Percentiles rank a stretch among this genome's conserved stretches.
Conservation (phyloP, 2,797 vertebrate species). For the Anguilla anguilla region DNA sequence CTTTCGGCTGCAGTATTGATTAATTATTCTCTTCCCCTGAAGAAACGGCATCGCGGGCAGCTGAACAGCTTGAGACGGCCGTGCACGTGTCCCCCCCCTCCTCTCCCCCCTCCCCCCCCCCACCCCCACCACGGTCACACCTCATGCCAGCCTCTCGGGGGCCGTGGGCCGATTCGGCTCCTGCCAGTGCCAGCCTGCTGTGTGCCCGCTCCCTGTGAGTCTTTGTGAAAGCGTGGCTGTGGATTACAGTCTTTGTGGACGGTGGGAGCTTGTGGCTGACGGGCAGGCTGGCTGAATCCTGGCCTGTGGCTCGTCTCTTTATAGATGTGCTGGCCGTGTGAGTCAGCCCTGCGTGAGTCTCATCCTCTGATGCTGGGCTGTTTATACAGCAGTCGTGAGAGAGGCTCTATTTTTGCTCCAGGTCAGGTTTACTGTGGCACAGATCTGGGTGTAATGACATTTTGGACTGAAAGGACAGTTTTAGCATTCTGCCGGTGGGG, state of each 20-base stretch:
- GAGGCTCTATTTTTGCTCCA: constrained; percentile 16
- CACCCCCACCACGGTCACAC: neutral
- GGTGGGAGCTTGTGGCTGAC: neutral
- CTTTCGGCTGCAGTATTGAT: neutral
- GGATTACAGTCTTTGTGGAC: neutral
- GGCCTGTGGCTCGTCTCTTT: constrained; percentile 17
- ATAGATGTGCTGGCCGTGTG: constrained; percentile 38
- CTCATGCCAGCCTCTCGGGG: neutral
- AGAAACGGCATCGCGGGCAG: neutral
- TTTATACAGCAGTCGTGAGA: neutral
- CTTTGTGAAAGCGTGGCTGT: neutral
- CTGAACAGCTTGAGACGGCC: neutral
- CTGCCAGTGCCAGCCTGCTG: neutral
- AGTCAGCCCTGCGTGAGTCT: constrained; percentile 28
- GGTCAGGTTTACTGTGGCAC: neutral
- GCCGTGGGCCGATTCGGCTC: neutral
- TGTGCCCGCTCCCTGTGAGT: no score
- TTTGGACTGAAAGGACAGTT: neutral
- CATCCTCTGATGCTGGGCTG: constrained; percentile 8
- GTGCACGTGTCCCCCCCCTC: neutral
- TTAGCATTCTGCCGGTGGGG: neutral
- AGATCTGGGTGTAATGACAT: neutral
- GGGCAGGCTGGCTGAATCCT: neutral
- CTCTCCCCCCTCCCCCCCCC: no score
- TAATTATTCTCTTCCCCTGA: neutral